These are phyloP conservation scores for Potamarius usumacintae DNA, from an alignment of 2,113 vertebrate species.

Conservation along the genomic window DNA sequence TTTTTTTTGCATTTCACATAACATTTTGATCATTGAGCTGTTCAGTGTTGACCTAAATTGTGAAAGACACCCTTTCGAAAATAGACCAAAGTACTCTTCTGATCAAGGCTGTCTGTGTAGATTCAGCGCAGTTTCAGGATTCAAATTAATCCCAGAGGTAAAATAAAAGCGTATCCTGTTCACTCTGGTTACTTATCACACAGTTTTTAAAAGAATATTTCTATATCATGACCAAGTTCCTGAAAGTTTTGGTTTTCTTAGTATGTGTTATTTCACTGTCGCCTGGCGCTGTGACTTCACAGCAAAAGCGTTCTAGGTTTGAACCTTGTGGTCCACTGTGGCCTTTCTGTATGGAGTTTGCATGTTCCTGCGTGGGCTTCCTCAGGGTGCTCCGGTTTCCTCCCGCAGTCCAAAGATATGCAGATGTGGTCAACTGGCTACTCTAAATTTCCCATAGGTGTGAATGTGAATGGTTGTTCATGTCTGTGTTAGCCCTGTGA, in stretches of 20 bases:
- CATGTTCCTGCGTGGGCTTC: too few relatives aligned
- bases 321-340: too few relatives aligned
- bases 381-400: too few relatives aligned
- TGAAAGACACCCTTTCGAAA: conserved; percentile 24
- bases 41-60: conserved; percentile 11
- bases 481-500: too few relatives aligned
- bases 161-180: neutral
- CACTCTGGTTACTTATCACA: neutral
- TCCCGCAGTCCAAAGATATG: too few relatives aligned
- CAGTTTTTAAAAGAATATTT: neutral
- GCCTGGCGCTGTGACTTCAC: too few relatives aligned
- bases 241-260: neutral
- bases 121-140: neutral
- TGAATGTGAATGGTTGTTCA: too few relatives aligned
- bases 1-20: neutral
- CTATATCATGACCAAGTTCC: neutral
- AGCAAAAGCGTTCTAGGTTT: too few relatives aligned
- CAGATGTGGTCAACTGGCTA: too few relatives aligned
- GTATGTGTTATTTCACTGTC: too few relatives aligned
- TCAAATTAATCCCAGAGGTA: neutral
- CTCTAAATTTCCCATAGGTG: too few relatives aligned
- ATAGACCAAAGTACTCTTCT: conserved; percentile 11
- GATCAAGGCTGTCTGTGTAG: conserved; percentile 17
- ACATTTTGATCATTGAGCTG: neutral
- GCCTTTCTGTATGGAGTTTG: too few relatives aligned